Evolutionary conservation across 2,797 vertebrate species (phyloP).

Genomic region (Rhinella marina): DNA sequence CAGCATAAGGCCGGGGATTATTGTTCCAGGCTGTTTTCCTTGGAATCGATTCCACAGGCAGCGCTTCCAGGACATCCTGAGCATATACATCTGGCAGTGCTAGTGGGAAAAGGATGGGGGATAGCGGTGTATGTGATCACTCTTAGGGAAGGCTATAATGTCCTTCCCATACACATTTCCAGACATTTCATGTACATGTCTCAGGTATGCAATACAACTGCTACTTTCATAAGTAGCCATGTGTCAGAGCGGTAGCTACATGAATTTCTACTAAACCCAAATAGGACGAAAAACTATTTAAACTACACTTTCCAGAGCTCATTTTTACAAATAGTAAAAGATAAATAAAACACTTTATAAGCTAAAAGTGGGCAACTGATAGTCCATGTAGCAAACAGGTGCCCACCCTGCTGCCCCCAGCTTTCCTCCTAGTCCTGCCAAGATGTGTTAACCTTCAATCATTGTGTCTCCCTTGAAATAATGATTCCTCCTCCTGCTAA

Average conservation of each 20-base stretch:
- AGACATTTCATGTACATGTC: background rate
- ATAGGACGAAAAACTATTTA: background rate
- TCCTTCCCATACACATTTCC: background rate
- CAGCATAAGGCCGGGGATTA: no score
- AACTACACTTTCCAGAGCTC: background rate
- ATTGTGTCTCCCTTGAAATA: no score
- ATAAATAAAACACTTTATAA: background rate
- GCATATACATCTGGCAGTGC: background rate
- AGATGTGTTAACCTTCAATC: no score
- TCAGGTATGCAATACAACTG: background rate
- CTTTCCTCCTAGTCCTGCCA: no score
- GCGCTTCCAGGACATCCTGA: conserved; percentile 55
- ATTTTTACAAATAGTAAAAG: background rate
- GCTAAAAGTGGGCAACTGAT: no score
- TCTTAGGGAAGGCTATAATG: background rate
- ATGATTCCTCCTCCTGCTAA: no score
- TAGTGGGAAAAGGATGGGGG: background rate
- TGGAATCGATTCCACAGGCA: conserved; percentile 39
- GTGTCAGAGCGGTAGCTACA: background rate
- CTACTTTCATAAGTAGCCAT: background rate
- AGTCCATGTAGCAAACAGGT: no score
- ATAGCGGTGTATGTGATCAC: background rate
- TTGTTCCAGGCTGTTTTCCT: conserved; percentile 41
- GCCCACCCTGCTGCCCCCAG: no score
- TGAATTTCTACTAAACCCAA: background rate